These are phyloP conservation scores for Spisula solida DNA, from an alignment of 2,888 invertebrate species.

Conservation along the genomic window DNA sequence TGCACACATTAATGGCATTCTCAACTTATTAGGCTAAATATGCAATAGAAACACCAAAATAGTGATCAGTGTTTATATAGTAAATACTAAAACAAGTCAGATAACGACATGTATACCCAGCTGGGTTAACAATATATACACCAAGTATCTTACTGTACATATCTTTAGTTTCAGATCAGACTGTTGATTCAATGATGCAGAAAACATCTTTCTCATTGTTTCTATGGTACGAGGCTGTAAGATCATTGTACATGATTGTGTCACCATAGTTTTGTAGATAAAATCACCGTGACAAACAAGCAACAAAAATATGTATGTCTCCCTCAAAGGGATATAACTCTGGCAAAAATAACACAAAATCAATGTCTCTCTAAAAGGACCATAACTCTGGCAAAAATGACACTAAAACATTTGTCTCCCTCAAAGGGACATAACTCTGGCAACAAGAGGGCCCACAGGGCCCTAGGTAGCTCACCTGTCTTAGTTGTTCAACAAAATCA, in stretches of 20 bases:
- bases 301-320: background rate
- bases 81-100: background rate
- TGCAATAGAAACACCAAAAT: too few species aligned
- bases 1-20: too few species aligned
- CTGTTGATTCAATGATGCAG: conserved; percentile 49
- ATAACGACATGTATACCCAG: background rate
- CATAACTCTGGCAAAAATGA: background rate
- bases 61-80: too few species aligned
- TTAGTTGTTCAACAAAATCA: too few species aligned
- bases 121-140: background rate
- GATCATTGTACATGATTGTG: background rate
- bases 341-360: too few species aligned
- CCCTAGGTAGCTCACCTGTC: too few species aligned
- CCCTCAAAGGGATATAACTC: background rate
- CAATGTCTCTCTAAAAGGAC: background rate
- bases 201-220: conserved; percentile 37
- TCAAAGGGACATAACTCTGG: too few species aligned
- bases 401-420: too few species aligned
- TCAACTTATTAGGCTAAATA: too few species aligned
- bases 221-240: conserved; percentile 49
- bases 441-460: too few species aligned
- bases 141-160: conserved; percentile 34
- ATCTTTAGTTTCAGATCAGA: conserved; percentile 37
- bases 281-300: background rate
- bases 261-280: background rate